Base-by-base conservation (phyloP, 2,113 vertebrate species). In the Eulemur macaco region DNA sequence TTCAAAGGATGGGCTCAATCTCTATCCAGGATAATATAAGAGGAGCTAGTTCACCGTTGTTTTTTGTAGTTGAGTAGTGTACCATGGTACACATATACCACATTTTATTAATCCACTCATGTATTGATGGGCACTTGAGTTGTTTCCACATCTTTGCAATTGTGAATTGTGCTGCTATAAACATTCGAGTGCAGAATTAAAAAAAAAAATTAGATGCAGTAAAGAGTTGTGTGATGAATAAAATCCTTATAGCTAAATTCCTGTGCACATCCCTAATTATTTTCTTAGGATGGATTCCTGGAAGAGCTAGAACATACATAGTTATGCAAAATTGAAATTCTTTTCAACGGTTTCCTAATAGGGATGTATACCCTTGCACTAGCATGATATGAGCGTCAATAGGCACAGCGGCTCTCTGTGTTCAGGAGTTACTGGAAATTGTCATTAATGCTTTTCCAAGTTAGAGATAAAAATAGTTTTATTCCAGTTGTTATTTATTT, bases 341-440 rank as follows among this genome's bases (percentile, higher is more conserved):
- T 86, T n/a, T 69, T 77, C 54, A 39, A 10, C 6, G 45, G 0
- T 89, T 64, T 45, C n/a, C 71, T 37, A 21, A 23, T 4, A n/a
- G 47, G 54, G 66, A 27, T 8, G 12, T 45, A 60, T 13, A 4
- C 20, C 9, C 21, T 58, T 47, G 1, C 6, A 50, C 52, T 18
- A n/a, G 6, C 25, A 1, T 23, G 9, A 0, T 37, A 21, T 52
- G 34, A 52, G 34, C 52, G 6, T 6, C 25, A 54, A 6, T 31
- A 13, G 37, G 12, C 10, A 14, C 25, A 34, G 13, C 2, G 1
- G 34, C 3, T 25, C 8, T 0, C 31, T 8, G 4, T 3, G 7
- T 12, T 86, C 88, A 34, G 29, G 29, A 88, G 17, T 91, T 39
- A 39, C 13, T 39, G 50, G 80, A 82, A 74, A 71, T 1, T 7